Conservation (phyloP, 2,797 vertebrate genomes). For the Pantherophis alleghaniensis region DNA sequence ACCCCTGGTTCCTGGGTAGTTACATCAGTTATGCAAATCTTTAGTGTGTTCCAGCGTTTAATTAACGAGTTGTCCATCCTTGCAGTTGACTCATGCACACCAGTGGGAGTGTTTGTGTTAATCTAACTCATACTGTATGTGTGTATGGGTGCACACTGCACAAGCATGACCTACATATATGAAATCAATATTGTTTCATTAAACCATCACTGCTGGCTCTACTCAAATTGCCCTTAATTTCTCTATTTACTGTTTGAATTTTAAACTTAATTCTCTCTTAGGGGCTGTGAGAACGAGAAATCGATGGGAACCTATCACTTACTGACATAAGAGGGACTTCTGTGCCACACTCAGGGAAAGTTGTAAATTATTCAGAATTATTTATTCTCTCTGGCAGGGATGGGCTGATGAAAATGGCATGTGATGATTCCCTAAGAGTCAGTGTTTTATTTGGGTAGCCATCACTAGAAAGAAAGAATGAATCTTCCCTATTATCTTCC, state of each 20-base stretch:
- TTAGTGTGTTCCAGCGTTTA: slow-evolving; percentile 29
- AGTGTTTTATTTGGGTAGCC: not conserved
- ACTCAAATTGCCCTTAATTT: slow-evolving; percentile 47
- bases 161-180: slow-evolving; percentile 25
- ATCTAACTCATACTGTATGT: slow-evolving; percentile 33
- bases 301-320: slow-evolving; percentile 67
- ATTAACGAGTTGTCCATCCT: slow-evolving; percentile 47
- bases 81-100: slow-evolving; percentile 40
- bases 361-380: slow-evolving; percentile 75
- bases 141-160: not conserved
- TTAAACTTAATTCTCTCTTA: slow-evolving; percentile 46
- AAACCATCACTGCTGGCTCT: slow-evolving; percentile 41
- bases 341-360: slow-evolving; percentile 41
- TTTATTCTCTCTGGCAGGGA: slow-evolving; percentile 64
- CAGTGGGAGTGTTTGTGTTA: slow-evolving; percentile 51
- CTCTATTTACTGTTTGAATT: slow-evolving; percentile 30
- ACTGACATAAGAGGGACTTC: slow-evolving; percentile 57
- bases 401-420: slow-evolving; percentile 74
- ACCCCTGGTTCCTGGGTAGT: not conserved
- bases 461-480: not conserved
- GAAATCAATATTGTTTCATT: slow-evolving; percentile 24
- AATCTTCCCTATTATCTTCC: not conserved
- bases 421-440: slow-evolving; percentile 38
- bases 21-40: slow-evolving; percentile 48
- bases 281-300: slow-evolving; percentile 47